These are phyloP conservation scores for Leptopterna dolabrata DNA, from an alignment of 2,888 invertebrate species.

Conservation along the genomic window DNA sequence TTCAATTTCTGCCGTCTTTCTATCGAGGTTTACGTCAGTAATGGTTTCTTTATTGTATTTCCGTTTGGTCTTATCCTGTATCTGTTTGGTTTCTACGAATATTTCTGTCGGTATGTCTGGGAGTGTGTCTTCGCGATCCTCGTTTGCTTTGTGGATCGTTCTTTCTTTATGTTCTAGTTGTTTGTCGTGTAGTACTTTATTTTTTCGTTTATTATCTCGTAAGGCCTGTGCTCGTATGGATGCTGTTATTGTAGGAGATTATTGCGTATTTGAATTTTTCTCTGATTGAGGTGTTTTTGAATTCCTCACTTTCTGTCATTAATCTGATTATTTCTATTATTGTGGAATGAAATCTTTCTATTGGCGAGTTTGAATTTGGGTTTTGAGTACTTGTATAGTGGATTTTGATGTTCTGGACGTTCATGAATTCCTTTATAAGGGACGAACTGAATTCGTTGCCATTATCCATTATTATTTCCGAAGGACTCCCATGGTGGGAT, in stretches of 20 bases:
- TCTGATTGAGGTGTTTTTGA: too few relatives aligned
- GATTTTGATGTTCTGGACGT: conserved; percentile 42
- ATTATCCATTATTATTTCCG: conserved; percentile 33
- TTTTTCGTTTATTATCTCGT: background rate
- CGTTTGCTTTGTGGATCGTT: background rate
- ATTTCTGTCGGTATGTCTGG: conserved; percentile 23
- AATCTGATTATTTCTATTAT: conserved; percentile 37
- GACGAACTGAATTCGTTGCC: conserved; percentile 41
- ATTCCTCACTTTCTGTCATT: conserved; percentile 16
- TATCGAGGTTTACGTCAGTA: background rate
- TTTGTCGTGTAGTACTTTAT: background rate
- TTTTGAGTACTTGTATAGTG: conserved; percentile 49
- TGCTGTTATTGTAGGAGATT: background rate
- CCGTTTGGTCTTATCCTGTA: background rate
- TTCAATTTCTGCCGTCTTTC: conserved; percentile 46
- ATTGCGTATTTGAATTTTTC: too few relatives aligned
- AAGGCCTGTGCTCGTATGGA: background rate
- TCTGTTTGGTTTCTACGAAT: conserved; percentile 29
- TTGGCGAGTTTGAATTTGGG: conserved; percentile 38
- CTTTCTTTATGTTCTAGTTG: background rate
- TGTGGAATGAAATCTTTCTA: conserved; percentile 52
- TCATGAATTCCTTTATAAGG: conserved; percentile 44
- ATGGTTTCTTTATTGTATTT: conserved; percentile 21
- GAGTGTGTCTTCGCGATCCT: background rate
- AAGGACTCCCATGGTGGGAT: conserved; percentile 45